Percentiles rank a stretch among this genome's conserved stretches.
These are phyloP conservation scores for Conopomorpha cramerella DNA, from an alignment of 1,140 invertebrate genomes.

Conservation along the genomic window DNA sequence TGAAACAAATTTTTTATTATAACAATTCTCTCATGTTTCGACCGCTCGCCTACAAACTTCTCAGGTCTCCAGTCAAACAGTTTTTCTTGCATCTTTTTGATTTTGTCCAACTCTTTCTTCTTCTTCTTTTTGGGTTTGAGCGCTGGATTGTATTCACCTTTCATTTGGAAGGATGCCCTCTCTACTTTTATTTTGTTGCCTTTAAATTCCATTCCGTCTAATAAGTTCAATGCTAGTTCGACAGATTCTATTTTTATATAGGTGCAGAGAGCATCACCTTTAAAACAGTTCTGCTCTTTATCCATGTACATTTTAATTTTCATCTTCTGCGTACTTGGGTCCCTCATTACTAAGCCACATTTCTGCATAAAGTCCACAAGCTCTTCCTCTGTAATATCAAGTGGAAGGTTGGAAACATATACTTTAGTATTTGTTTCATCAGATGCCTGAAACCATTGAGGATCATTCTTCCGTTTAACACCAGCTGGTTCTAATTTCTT, in stretches of 20 bases:
- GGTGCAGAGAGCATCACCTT: constrained; percentile 96
- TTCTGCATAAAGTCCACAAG: constrained; percentile 93
- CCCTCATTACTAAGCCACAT: constrained; percentile 93
- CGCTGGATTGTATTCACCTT: constrained; percentile 92
- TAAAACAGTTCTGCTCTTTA: constrained; percentile 78
- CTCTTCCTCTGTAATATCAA: constrained; percentile 87
- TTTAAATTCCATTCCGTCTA: constrained; percentile 86
- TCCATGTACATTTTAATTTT: constrained; percentile 96
- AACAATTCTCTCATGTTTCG: constrained; percentile 88
- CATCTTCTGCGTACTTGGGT: constrained; percentile 80
- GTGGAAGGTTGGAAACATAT: constrained; percentile 92
- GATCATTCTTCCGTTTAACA: constrained; percentile 54
- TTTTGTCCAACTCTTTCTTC: constrained; percentile 86
- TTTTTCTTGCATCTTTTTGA: constrained; percentile 94
- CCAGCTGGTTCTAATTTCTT: constrained; percentile 18
- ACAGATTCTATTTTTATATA: constrained; percentile 98
- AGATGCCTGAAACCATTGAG: constrained; percentile 92
- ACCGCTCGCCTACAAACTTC: constrained; percentile 79
- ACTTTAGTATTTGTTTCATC: constrained; percentile 95
- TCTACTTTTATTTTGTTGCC: constrained; percentile 87
- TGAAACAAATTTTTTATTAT: constrained; percentile 95
- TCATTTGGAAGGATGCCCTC: constrained; percentile 92
- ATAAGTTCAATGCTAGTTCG: constrained; percentile 85
- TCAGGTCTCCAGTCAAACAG: constrained; percentile 97
- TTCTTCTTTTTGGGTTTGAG: constrained; percentile 92